Conservation (phyloP, 1,140 invertebrate species). For the Bombus vancouverensis region DNA sequence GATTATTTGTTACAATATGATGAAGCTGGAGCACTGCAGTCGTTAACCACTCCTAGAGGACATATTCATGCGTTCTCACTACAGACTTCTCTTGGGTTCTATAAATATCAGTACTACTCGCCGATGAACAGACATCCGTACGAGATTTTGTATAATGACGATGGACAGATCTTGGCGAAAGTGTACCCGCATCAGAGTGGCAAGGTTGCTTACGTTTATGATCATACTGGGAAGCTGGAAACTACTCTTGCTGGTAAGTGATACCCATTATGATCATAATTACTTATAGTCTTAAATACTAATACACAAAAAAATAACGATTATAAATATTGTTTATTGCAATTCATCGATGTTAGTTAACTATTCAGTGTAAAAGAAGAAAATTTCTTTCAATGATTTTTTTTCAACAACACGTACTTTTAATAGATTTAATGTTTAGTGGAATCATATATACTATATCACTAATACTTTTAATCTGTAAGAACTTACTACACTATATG, state of each 20-base stretch:
- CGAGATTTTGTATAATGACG: slow-evolving; percentile 94
- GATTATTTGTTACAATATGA: slow-evolving; percentile 97
- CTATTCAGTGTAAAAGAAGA: no score
- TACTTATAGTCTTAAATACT: no score
- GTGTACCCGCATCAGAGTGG: slow-evolving; percentile 95
- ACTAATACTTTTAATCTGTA: no score
- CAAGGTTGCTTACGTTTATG: slow-evolving; percentile 94
- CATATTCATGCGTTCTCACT: slow-evolving; percentile 96
- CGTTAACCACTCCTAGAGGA: slow-evolving; percentile 94
- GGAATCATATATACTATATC: no score
- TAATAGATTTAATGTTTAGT: no score
- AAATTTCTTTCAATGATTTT: no score
- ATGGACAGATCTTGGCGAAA: slow-evolving; percentile 93
- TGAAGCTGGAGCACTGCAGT: slow-evolving; percentile 94
- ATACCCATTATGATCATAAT: slow-evolving; percentile 21
- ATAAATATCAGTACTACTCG: slow-evolving; percentile 95
- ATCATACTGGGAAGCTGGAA: slow-evolving; percentile 91
- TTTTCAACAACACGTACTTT: no score
- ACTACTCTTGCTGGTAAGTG: slow-evolving; percentile 89
- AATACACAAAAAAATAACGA: neutral
- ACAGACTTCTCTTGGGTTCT: slow-evolving; percentile 95
- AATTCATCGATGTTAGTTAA: no score
- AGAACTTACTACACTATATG: no score
- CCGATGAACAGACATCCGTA: slow-evolving; percentile 95
- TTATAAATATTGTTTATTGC: neutral